phyloP scores from a whole-genome alignment of 2,888 invertebrate genomes.

The Netelia virgata region DNA sequence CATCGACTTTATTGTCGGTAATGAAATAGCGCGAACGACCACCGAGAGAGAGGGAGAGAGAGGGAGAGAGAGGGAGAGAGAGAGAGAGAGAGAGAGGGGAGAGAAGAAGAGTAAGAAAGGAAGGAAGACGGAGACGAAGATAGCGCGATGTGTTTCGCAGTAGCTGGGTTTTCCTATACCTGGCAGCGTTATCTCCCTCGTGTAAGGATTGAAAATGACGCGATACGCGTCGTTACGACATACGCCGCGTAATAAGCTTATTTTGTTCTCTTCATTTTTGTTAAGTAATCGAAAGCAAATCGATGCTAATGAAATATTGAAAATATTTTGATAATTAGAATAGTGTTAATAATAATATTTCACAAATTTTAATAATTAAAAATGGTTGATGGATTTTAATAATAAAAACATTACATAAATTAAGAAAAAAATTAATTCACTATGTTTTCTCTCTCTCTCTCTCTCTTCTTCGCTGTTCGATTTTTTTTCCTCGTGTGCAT shows the following conservation, averaged over 20 bases:
- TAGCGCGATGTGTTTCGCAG: too few species aligned
- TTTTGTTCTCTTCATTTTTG: too few species aligned
- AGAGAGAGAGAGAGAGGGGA: too few species aligned
- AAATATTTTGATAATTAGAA: not conserved
- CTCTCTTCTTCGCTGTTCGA: not conserved
- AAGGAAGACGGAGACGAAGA: too few species aligned
- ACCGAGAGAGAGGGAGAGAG: not conserved
- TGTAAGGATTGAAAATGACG: conserved; percentile 2
- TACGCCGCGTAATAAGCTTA: too few species aligned
- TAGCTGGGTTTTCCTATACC: not conserved
- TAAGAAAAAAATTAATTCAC: not conserved
- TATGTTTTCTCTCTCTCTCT: conserved; percentile 3
- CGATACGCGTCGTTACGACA: not conserved
- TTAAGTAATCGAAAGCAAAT: not conserved
- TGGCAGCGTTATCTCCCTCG: not conserved
- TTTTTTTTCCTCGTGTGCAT: conserved; percentile 30
- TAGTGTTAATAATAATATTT: not conserved
- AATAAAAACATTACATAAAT: too few species aligned
- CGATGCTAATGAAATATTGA: not conserved
- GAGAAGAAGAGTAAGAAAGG: too few species aligned
- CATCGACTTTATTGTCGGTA: conserved; percentile 4
- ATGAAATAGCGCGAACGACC: conserved; percentile 7
- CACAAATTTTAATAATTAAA: not conserved
- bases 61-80: not conserved
- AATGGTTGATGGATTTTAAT: too few species aligned